Percentiles rank a stretch among this genome's conserved stretches.
These are phyloP conservation scores for Zaprionus africanus DNA, from an alignment of 1,140 invertebrate species.

Conservation along the genomic window DNA sequence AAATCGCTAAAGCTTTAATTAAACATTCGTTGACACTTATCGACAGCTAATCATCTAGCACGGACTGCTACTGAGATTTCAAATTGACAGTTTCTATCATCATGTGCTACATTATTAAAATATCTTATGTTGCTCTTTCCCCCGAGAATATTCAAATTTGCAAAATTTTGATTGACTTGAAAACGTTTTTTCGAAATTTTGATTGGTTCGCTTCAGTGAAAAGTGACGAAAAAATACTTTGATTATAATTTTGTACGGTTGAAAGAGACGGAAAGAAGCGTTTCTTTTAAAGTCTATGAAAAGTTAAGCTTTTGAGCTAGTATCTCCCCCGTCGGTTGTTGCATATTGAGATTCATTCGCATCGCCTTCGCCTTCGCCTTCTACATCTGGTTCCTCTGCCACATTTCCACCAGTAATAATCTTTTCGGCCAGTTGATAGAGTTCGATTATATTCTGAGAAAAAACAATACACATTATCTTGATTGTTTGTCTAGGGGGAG, in stretches of 20 bases:
- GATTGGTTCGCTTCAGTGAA: neutral
- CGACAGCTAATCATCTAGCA: slow-evolving; percentile 43
- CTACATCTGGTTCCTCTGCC: slow-evolving; percentile 16
- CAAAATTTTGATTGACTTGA: neutral
- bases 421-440: slow-evolving; percentile 78
- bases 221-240: neutral
- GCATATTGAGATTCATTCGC: neutral
- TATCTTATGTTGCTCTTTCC: neutral
- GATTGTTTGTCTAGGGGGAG: neutral
- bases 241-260: neutral
- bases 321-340: neutral
- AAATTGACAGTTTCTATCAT: slow-evolving; percentile 27
- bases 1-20: slow-evolving; percentile 66
- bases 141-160: neutral
- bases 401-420: slow-evolving; percentile 75
- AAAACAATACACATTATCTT: neutral
- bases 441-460: slow-evolving; percentile 69
- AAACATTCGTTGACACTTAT: slow-evolving; percentile 62
- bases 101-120: neutral
- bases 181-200: neutral
- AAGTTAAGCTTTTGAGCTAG: neutral
- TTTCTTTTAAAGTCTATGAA: neutral
- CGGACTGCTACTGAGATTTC: slow-evolving; percentile 47
- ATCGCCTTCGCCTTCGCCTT: slow-evolving; percentile 43
- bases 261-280: neutral